These are phyloP conservation scores for Novumbra hubbsi DNA, from an alignment of 2,797 vertebrate genomes.

Conservation along the genomic window DNA sequence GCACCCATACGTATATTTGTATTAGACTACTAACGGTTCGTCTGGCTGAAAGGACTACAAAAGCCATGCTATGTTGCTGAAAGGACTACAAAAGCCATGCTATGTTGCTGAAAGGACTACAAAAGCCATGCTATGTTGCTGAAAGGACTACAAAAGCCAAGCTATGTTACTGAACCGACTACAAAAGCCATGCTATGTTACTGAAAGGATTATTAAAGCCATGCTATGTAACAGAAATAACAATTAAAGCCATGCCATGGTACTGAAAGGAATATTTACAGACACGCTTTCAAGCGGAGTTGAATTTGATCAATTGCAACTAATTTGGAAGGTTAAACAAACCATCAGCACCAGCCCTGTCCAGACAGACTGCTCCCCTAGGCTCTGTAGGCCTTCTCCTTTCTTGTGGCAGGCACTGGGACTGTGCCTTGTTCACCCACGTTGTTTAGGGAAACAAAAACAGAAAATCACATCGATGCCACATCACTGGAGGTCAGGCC, in stretches of 20 bases:
- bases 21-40: too few species aligned
- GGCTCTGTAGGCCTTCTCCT: not conserved
- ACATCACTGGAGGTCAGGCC: slow-evolving; percentile 27
- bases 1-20: too few species aligned
- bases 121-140: too few species aligned
- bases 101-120: too few species aligned
- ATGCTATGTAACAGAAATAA: too few species aligned
- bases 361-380: not conserved
- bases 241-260: not conserved
- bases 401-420: slow-evolving; percentile 22
- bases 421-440: slow-evolving; percentile 22
- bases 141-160: too few species aligned
- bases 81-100: too few species aligned
- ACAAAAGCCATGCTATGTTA: too few species aligned
- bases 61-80: too few species aligned
- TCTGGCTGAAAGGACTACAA: too few species aligned
- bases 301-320: not conserved
- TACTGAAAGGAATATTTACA: not conserved
- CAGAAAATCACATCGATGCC: slow-evolving; percentile 42
- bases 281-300: not conserved
- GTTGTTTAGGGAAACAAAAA: slow-evolving; percentile 51
- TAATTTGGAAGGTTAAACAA: not conserved
- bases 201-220: too few species aligned
- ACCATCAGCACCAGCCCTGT: not conserved
- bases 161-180: too few species aligned